Evolutionary conservation across 2,113 vertebrate genomes (phyloP), one percentile per base, ranked within the genome.

Genomic region (Genyomyrus donnyi): DNA sequence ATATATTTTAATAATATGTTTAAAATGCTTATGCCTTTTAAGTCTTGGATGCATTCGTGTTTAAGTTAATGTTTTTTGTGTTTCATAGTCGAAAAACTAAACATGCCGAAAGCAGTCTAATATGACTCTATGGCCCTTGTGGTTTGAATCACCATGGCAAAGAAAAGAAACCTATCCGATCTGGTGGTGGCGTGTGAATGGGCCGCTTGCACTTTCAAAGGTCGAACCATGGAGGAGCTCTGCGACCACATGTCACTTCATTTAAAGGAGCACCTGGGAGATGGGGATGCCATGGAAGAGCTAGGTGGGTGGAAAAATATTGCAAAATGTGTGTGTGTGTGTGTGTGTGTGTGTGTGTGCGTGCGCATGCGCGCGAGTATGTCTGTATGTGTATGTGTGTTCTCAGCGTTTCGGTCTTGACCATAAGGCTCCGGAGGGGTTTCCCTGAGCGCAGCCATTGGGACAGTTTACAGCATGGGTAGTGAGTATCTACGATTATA

Each of bases 271-370:
- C 94, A 95, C 90, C 92, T 93, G 0, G 93, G 95, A 83, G 95
- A 95, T 77, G 95, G 92, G 52, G 96, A 96, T n/a, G 91, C 95
- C 35, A 93, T 96, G 92, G 96, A 96, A 85, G 96, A 96, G 56
- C 93, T 97, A 31, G 96, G 96, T 97, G 87, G 91, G 93, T 90
- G 56, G 49, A 39, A 21, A 52, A 19, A n/a, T 42, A 19, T 42
- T 42, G 70, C 31, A 66, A n/a, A 66, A 27, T 27, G n/a, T 27
- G n/a, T 66, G 24, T 27, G 3, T 62, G 24, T 58, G 11, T 66
- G 8, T n/a, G 10, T 3, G 24, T 62, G 8, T 66, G n/a, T 66
- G 31, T 31, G 31, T 31, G 31, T 31, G 31, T 31, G 31, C 0
- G 56, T n/a, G 17, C 0, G 52, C 5, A 21, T 53, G 49, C 13